phyloP scores from a whole-genome alignment of 2,113 vertebrate species.

The Artemisiospiza belli region DNA sequence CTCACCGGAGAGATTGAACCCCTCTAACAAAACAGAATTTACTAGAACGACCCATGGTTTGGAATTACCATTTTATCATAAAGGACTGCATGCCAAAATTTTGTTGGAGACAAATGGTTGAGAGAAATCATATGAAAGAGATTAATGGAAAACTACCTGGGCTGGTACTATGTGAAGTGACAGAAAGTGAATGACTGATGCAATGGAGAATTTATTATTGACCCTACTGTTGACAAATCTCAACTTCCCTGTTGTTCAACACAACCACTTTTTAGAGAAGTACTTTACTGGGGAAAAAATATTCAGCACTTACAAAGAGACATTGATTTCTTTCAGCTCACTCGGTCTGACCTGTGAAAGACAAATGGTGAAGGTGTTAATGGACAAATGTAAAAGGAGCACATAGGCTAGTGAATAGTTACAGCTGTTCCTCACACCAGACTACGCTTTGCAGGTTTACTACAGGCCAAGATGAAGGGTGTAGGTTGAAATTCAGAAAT shows the following conservation, averaged over 20 bases:
- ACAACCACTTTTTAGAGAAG: neutral
- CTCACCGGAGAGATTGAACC: neutral
- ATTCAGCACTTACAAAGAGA: neutral
- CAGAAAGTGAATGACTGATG: neutral
- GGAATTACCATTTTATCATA: neutral
- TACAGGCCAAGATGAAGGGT: neutral
- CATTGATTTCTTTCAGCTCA: constrained; percentile 5
- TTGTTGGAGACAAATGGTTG: neutral
- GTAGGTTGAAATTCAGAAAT: constrained; percentile 1
- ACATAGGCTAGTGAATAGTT: neutral
- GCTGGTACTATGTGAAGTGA: neutral
- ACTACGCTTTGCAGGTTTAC: constrained; percentile 12
- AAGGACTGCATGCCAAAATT: neutral
- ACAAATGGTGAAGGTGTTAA: constrained; percentile 22
- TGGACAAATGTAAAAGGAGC: neutral
- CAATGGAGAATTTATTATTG: neutral
- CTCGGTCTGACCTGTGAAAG: neutral
- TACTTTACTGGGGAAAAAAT: neutral
- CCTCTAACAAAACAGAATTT: neutral
- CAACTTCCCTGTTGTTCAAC: neutral
- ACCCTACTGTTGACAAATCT: neutral
- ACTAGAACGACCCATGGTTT: neutral
- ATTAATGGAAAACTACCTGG: neutral
- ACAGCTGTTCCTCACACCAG: neutral
- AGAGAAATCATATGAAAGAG: neutral